Evolutionary conservation across 2,888 invertebrate species (phyloP).

Genomic region (Drosophila parthenogenetica): DNA sequence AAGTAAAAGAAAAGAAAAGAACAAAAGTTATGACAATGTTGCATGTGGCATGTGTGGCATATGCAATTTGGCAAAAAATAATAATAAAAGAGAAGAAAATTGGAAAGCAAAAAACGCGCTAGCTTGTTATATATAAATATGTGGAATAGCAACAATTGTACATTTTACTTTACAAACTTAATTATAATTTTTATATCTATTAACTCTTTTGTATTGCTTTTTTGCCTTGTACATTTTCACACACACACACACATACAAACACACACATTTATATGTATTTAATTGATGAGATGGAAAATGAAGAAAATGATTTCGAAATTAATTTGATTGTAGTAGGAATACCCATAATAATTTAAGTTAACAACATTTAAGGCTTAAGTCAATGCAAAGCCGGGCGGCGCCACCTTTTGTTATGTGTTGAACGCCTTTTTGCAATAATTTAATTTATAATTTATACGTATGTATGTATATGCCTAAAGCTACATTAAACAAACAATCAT

Average conservation of each 20-base stretch:
- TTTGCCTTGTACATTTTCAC: conserved; percentile 77
- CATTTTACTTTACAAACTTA: conserved; percentile 72
- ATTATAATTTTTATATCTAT: conserved; percentile 72
- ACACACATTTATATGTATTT: conserved; percentile 40
- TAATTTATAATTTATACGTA: conserved; percentile 66
- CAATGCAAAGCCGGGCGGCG: conserved; percentile 70
- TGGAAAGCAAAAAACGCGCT: conserved; percentile 57
- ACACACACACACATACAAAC: conserved; percentile 45
- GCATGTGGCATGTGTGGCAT: conserved; percentile 64
- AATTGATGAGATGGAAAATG: conserved; percentile 27
- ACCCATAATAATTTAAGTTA: conserved; percentile 60
- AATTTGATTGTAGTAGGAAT: conserved; percentile 40
- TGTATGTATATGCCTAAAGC: conserved; percentile 38
- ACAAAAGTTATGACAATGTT: conserved; percentile 73
- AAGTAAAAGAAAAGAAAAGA: conserved; percentile 16
- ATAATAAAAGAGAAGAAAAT: background rate
- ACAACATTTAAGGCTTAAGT: conserved; percentile 73
- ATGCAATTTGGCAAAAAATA: conserved; percentile 42
- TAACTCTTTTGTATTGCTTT: conserved; percentile 60
- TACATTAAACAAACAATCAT: conserved; percentile 22
- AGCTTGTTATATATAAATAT: conserved; percentile 67
- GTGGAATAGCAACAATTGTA: conserved; percentile 76
- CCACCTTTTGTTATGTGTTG: conserved; percentile 59
- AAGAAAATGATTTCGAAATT: conserved; percentile 33
- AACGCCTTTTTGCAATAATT: conserved; percentile 74